Evolutionary conservation across 1,140 invertebrate genomes (phyloP).

Genomic region (Panagrolaimus sp.): DNA sequence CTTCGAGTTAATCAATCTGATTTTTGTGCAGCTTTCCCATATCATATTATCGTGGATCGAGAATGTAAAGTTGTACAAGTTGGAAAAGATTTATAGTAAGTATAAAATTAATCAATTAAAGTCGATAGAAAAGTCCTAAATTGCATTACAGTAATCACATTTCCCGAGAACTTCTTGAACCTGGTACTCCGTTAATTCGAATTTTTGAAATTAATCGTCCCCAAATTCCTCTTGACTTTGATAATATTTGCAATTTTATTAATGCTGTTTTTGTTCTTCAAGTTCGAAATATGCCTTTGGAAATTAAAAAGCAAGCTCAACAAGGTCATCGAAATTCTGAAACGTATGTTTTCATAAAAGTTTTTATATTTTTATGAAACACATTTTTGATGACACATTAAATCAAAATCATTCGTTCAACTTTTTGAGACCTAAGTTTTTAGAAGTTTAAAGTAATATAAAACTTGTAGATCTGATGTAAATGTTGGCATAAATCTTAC

Average conservation of each 20-base stretch:
- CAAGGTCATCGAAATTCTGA: slow-evolving; percentile 34
- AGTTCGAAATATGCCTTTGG: slow-evolving; percentile 48
- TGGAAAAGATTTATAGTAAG: slow-evolving; percentile 49
- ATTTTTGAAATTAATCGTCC: slow-evolving; percentile 57
- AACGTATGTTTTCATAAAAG: slow-evolving; percentile 19
- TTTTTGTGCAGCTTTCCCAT: slow-evolving; percentile 54
- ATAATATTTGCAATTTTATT: slow-evolving; percentile 57
- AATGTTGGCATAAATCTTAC: background rate
- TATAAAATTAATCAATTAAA: too few relatives aligned
- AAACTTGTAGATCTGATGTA: background rate
- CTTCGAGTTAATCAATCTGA: slow-evolving; percentile 11
- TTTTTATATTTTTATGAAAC: too few relatives aligned
- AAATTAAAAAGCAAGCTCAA: slow-evolving; percentile 31
- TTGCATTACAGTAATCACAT: slow-evolving; percentile 42
- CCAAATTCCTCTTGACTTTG: slow-evolving; percentile 56
- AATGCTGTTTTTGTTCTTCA: slow-evolving; percentile 57
- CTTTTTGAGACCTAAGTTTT: too few relatives aligned
- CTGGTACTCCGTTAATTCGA: slow-evolving; percentile 49
- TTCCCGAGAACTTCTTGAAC: slow-evolving; percentile 43
- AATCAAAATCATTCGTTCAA: too few relatives aligned
- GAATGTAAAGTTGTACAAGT: slow-evolving; percentile 54
- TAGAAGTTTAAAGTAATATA: too few relatives aligned
- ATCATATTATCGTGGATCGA: slow-evolving; percentile 61
- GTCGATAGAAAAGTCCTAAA: too few relatives aligned
- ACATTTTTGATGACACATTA: too few relatives aligned